These are phyloP conservation scores for Oryzias dopingdopingensis DNA, from an alignment of 2,797 vertebrate genomes.

Conservation along the genomic window DNA sequence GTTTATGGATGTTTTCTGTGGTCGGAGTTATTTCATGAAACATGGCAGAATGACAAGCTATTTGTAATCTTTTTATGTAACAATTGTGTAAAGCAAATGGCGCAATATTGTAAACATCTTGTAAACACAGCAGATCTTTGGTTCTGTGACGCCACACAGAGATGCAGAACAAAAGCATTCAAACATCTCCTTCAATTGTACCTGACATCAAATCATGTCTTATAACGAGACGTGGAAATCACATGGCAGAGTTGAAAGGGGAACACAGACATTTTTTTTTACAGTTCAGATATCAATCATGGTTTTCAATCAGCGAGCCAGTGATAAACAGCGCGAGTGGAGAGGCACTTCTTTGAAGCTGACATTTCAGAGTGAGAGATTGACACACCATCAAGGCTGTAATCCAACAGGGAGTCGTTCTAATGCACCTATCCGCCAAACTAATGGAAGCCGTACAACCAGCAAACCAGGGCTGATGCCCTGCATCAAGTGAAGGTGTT, in stretches of 20 bases:
- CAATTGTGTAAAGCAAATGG: too few species aligned
- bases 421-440: constrained; percentile 49
- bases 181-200: background rate
- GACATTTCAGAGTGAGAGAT: constrained; percentile 26
- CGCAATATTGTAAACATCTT: background rate
- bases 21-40: too few species aligned
- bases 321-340: constrained; percentile 17
- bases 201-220: constrained; percentile 10
- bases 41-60: too few species aligned
- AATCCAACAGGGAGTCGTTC: constrained; percentile 42
- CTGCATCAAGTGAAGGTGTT: constrained; percentile 31
- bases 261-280: constrained; percentile 13
- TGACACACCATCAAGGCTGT: constrained; percentile 57
- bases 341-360: constrained; percentile 9
- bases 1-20: too few species aligned
- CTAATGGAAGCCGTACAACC: constrained; percentile 57
- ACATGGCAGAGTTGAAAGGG: constrained; percentile 21
- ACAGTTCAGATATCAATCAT: constrained; percentile 16
- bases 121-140: background rate
- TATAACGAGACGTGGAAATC: background rate
- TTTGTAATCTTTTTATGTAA: too few species aligned
- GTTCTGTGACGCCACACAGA: too few species aligned
- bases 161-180: too few species aligned
- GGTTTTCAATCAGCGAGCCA: constrained; percentile 21
- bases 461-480: constrained; percentile 39